phyloP scores from a whole-genome alignment of 2,797 vertebrate genomes.

The Chanos chanos region DNA sequence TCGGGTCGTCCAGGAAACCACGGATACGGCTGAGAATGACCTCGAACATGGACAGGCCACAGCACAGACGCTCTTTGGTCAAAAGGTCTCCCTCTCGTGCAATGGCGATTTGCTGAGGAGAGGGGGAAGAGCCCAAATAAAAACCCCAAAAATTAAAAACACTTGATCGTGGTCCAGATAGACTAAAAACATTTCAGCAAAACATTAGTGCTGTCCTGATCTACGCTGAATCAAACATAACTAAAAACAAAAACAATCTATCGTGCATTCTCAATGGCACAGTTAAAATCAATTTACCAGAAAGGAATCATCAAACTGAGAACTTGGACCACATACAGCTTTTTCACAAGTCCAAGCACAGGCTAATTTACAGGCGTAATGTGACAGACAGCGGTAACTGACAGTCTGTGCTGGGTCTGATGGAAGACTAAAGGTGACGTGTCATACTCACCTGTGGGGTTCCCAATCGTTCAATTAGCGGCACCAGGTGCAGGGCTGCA shows the following conservation, averaged over 20 bases:
- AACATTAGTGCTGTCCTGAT: too few relatives aligned
- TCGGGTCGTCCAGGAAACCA: slow-evolving; percentile 89
- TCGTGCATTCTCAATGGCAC: too few relatives aligned
- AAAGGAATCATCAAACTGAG: not conserved
- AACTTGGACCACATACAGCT: not conserved
- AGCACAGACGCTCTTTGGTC: slow-evolving; percentile 97
- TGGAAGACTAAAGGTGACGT: not conserved
- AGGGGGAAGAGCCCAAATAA: slow-evolving; percentile 3
- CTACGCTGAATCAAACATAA: too few relatives aligned
- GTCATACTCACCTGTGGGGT: slow-evolving; percentile 89
- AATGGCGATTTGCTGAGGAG: slow-evolving; percentile 93
- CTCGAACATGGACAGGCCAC: slow-evolving; percentile 98
- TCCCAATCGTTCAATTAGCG: slow-evolving; percentile 92
- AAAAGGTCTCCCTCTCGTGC: slow-evolving; percentile 93
- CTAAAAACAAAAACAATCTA: too few relatives aligned
- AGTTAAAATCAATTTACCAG: too few relatives aligned
- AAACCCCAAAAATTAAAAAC: too few relatives aligned
- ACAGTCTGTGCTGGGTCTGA: too few relatives aligned
- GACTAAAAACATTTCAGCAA: too few relatives aligned
- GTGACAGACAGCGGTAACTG: too few relatives aligned
- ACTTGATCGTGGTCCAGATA: too few relatives aligned
- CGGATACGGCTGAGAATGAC: slow-evolving; percentile 92
- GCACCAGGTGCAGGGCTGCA: slow-evolving; percentile 90
- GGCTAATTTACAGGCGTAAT: too few relatives aligned
- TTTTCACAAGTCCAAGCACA: too few relatives aligned